Evolutionary conservation across 2,113 vertebrate species (phyloP), one percentile per base, ranked within the genome.

Genomic region (Phylloscopus trochiloides): DNA sequence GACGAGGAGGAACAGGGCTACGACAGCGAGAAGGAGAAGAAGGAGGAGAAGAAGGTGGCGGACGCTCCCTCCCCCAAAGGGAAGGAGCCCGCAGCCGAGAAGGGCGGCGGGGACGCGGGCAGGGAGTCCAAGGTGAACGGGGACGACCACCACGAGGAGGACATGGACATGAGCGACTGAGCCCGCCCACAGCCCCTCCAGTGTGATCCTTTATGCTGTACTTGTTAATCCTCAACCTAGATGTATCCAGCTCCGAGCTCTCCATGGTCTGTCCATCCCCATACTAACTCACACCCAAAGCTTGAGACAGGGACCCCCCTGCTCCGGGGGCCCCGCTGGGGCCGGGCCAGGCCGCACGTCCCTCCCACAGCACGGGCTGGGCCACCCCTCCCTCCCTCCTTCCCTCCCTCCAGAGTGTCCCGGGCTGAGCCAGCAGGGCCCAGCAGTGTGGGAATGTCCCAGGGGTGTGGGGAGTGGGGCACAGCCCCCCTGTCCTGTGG

Each of bases 161-260:
- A 99, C 97, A 99, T 99, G 99, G 99, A 99, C 91, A 99, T 99
- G 99, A 99, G 99, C 66, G 99, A 99, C 97, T 99, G 97, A 99
- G 45, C 29, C 96, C 32, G 5, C 54, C 83, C 83, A 14, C 62
- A 32, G 83, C 84, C 84, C 84, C 54, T 68, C 51, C 96, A 17
- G 96, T 96, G 97, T 97, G 96, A 94, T 97, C 96, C 97, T 98
- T 98, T 96, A 93, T 72, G 98, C 98, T 98, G 98, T 98, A 95
- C 98, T 97, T 92, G 97, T 98, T 97, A 96, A 97, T 97, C 98
- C 98, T 98, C 96, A 96, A 97, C 88, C 97, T 98, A 95, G 96
- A 91, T 95, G 97, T 98, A 93, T 88, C 97, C 97, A 97, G 97
- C 98, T 97, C 97, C 87, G 63, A 97, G 95, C 97, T 96, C 79